Base-by-base conservation (phyloP, 2,113 vertebrate genomes). In the Muntiacus muntjak region DNA sequence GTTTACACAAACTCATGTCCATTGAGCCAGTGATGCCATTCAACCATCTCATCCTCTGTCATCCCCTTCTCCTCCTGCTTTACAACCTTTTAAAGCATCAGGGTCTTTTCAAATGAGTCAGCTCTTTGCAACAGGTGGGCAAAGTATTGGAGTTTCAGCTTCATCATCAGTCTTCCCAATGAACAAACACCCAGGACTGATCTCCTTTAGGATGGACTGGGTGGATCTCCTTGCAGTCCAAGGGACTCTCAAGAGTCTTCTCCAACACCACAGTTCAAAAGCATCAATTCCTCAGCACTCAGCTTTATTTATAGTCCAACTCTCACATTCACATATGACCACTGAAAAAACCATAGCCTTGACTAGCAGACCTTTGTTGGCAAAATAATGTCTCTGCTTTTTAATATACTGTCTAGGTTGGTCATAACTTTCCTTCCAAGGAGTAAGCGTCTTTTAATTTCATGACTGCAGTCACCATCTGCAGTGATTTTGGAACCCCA, bases 271-370 rank as follows among this genome's bases (percentile, higher is more conserved):
- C 19, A 71, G 17, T 71, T 71, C n/a, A 71, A 36, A 21, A 21
- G n/a, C 10, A 71, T 71, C n/a, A 71, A 71, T 21, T 36, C 17
- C 21, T 21, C n/a, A 21, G 64, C 0, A 0, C 9, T 71, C 17
- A 36, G n/a, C n/a, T 71, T 71, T n/a, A 9, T 36, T 36, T 11
- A 71, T 1, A 36, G 17, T 71, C 64, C 64, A 36, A 36, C n/a
- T 71, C n/a, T 36, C 64, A 36, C 17, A 71, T 71, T 17, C n/a
- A 71, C 11, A 71, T 9, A 21, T 36, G 64, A 36, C n/a, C 5
- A 36, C 9, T 11, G 9, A n/a, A 36, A 71, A 71, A 71, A 36
- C 33, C 9, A 67, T 11, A 36, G n/a, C 64, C 15, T 36, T 71
- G 64, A 11, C n/a, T 71, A 36, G 17, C 0, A 1, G 17, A 67